Evolutionary conservation across 2,888 invertebrate species (phyloP).

Genomic region (Meliscaeva auricollis): DNA sequence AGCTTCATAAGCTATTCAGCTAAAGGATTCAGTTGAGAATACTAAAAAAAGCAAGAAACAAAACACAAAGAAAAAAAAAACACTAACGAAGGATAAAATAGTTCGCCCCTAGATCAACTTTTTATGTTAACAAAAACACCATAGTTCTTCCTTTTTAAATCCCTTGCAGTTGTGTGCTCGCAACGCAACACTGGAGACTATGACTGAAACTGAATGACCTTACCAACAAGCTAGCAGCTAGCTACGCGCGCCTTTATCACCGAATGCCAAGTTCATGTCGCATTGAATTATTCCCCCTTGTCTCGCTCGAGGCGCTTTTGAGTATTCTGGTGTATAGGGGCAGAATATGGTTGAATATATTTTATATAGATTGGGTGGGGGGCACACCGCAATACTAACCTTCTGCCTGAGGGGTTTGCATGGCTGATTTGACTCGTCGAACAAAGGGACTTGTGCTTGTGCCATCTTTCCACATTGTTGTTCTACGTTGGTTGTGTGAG

Average conservation of each 20-base stretch:
- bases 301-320: neutral
- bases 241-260: constrained; percentile 49
- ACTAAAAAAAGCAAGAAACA: neutral
- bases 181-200: neutral
- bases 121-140: constrained; percentile 49
- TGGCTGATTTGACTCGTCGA: constrained; percentile 67
- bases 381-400: constrained; percentile 65
- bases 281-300: constrained; percentile 63
- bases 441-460: constrained; percentile 55
- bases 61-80: constrained; percentile 11
- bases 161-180: constrained; percentile 18
- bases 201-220: constrained; percentile 51
- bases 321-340: neutral
- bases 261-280: constrained; percentile 74
- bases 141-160: constrained; percentile 13
- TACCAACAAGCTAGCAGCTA: constrained; percentile 49
- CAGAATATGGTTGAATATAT: neutral
- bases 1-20: constrained; percentile 54
- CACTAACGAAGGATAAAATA: constrained; percentile 42
- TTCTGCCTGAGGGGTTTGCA: constrained; percentile 68
- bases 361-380: constrained; percentile 8
- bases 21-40: constrained; percentile 40
- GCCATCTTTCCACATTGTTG: neutral
- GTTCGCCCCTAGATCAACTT: constrained; percentile 65
- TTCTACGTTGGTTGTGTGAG: neutral